These are phyloP conservation scores for Thalassarche chlororhynchos DNA, from an alignment of 2,113 vertebrate genomes.

Conservation along the genomic window DNA sequence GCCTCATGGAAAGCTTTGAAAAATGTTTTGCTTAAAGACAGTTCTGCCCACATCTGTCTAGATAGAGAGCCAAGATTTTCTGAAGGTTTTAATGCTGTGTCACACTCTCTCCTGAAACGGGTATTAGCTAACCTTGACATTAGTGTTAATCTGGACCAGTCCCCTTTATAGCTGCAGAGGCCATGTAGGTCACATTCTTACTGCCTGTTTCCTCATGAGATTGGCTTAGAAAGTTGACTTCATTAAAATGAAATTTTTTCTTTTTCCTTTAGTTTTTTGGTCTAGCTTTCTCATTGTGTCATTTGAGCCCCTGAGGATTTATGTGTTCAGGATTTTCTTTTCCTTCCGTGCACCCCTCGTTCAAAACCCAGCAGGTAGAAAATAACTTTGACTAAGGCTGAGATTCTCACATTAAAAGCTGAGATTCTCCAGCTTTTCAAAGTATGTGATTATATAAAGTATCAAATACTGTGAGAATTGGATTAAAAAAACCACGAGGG, in stretches of 20 bases:
- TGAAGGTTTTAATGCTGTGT: background rate
- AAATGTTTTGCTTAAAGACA: conserved; percentile 23
- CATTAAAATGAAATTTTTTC: conserved; percentile 29
- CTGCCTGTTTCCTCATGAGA: background rate
- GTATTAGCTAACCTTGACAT: background rate
- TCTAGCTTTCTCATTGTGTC: background rate
- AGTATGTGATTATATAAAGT: conserved; percentile 33
- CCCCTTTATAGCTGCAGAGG: background rate
- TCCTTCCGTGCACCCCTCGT: background rate
- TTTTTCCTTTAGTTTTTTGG: background rate
- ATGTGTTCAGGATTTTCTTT: conserved; percentile 10
- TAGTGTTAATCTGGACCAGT: background rate
- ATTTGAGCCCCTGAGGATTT: background rate
- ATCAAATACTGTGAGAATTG: conserved; percentile 29
- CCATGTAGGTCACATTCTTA: background rate
- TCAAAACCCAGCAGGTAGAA: conserved; percentile 11
- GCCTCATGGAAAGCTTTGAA: conserved; percentile 33
- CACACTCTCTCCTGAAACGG: background rate
- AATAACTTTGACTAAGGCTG: conserved; percentile 30
- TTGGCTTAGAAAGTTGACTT: conserved; percentile 40
- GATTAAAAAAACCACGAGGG: conserved; percentile 41
- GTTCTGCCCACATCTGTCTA: background rate
- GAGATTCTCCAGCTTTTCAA: conserved; percentile 35
- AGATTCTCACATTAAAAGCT: conserved; percentile 12
- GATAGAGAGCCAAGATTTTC: background rate